Conservation (phyloP, 2,888 invertebrate genomes). For the Lithophane leautieri region DNA sequence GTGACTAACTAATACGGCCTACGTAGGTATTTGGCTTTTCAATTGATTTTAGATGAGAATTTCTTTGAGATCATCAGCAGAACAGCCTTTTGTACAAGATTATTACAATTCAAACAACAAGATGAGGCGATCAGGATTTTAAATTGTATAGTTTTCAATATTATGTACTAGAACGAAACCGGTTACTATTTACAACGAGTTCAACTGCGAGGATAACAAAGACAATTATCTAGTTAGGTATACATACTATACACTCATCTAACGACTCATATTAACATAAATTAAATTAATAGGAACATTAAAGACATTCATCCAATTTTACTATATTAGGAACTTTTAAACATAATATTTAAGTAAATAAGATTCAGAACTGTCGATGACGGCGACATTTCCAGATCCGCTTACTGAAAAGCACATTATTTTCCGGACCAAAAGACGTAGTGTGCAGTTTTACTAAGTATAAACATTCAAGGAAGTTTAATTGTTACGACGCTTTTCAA, state of each 20-base stretch:
- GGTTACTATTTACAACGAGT: slow-evolving; percentile 63
- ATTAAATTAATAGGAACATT: slow-evolving; percentile 34
- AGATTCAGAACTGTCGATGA: background rate
- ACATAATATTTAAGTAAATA: background rate
- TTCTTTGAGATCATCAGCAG: background rate
- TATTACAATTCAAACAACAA: slow-evolving; percentile 23
- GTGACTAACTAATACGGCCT: slow-evolving; percentile 27
- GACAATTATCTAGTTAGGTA: slow-evolving; percentile 70
- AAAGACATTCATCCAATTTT: slow-evolving; percentile 17
- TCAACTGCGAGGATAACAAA: slow-evolving; percentile 75
- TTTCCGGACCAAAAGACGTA: background rate
- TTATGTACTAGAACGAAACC: slow-evolving; percentile 54
- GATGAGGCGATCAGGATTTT: slow-evolving; percentile 34
- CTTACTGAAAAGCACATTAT: background rate
- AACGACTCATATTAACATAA: slow-evolving; percentile 68
- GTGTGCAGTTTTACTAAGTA: background rate
- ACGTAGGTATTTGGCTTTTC: background rate
- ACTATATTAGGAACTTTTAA: slow-evolving; percentile 1
- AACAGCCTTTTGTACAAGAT: slow-evolving; percentile 25
- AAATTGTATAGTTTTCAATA: slow-evolving; percentile 40
- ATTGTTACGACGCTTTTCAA: background rate
- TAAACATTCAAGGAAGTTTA: background rate
- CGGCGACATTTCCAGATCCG: background rate
- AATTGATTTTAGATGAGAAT: background rate
- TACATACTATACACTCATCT: slow-evolving; percentile 64